Conservation (phyloP, 1,140 invertebrate species). For the Scaptomyza graminum region DNA sequence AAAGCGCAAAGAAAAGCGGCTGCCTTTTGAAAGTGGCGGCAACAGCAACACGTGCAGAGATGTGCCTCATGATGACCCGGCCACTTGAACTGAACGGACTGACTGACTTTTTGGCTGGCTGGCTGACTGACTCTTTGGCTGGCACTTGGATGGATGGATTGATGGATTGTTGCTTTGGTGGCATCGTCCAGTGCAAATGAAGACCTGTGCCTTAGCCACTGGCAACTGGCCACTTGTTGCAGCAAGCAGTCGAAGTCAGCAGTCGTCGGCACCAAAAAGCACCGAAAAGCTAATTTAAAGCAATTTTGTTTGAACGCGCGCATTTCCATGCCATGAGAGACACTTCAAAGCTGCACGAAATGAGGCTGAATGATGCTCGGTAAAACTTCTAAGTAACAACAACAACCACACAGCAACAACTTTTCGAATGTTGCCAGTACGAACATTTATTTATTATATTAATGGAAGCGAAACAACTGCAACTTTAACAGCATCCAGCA, state of each 20-base stretch:
- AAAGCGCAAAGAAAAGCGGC: slow-evolving; percentile 75
- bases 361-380: slow-evolving; percentile 67
- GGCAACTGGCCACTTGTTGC: slow-evolving; percentile 65
- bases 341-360: slow-evolving; percentile 58
- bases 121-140: slow-evolving; percentile 16
- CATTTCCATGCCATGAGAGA: slow-evolving; percentile 69
- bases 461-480: slow-evolving; percentile 48
- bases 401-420: slow-evolving; percentile 44
- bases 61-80: slow-evolving; percentile 66
- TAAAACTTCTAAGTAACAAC: slow-evolving; percentile 19
- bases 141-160: slow-evolving; percentile 65
- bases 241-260: slow-evolving; percentile 1
- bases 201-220: slow-evolving; percentile 60
- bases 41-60: slow-evolving; percentile 54
- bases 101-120: slow-evolving; percentile 4
- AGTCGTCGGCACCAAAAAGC: slow-evolving; percentile 50
- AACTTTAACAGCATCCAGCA: slow-evolving; percentile 12
- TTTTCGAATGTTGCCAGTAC: slow-evolving; percentile 44
- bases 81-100: slow-evolving; percentile 65
- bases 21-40: slow-evolving; percentile 60
- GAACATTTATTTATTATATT: slow-evolving; percentile 74
- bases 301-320: slow-evolving; percentile 81
- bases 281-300: slow-evolving; percentile 82
- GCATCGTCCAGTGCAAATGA: slow-evolving; percentile 71
- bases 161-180: slow-evolving; percentile 70